A percentile compares a stretch with the other conserved stretches of the same genome.
phyloP scores from a whole-genome alignment of 2,888 invertebrate species.

The Timema podura region DNA sequence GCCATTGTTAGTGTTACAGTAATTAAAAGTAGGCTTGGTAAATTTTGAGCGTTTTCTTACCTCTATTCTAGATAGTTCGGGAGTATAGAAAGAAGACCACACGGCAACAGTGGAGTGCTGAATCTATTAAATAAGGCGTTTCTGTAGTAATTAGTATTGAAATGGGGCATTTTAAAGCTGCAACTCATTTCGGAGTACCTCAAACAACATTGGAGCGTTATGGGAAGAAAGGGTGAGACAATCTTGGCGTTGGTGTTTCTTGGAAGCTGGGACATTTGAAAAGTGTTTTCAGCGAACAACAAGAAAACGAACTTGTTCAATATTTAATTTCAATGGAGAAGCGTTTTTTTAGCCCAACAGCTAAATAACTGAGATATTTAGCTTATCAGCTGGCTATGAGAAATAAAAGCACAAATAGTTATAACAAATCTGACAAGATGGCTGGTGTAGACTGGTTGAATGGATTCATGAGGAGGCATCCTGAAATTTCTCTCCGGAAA shows the following conservation, averaged over 20 bases:
- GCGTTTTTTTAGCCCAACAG: slow-evolving; percentile 12
- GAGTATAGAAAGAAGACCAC: slow-evolving; percentile 14
- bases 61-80: slow-evolving; percentile 4
- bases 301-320: slow-evolving; percentile 15
- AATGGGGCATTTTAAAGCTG: slow-evolving; percentile 15
- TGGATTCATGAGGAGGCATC: slow-evolving; percentile 50
- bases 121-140: not conserved
- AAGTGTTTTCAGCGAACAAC: slow-evolving; percentile 15
- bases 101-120: not conserved
- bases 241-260: not conserved
- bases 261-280: slow-evolving; percentile 5
- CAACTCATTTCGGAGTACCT: slow-evolving; percentile 16
- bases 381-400: slow-evolving; percentile 52
- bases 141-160: not conserved
- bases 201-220: slow-evolving; percentile 14
- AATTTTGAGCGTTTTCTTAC: not conserved
- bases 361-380: slow-evolving; percentile 46
- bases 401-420: slow-evolving; percentile 48
- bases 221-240: not conserved
- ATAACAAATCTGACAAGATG: slow-evolving; percentile 46
- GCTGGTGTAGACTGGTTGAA: slow-evolving; percentile 52
- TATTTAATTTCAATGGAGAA: slow-evolving; percentile 16
- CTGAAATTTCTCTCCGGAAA: slow-evolving; percentile 22
- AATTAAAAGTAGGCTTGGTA: not conserved
- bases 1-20: no score